Percentiles rank a stretch among this genome's conserved stretches.
Evolutionary conservation across 2,113 vertebrate genomes (phyloP).

Genomic region (Archilochus colubris): DNA sequence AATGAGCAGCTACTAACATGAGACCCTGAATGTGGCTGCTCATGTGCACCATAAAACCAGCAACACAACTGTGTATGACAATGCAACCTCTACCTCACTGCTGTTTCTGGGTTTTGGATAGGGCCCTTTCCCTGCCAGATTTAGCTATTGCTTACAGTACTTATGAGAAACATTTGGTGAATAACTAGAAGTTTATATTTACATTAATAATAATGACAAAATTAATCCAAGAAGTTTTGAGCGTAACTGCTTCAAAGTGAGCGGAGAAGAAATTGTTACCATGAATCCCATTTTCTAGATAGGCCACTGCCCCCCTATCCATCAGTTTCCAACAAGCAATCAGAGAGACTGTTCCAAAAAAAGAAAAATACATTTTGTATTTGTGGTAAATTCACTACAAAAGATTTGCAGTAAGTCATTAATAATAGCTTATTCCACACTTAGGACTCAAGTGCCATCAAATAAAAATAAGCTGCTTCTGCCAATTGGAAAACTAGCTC

Average conservation of each 20-base stretch:
- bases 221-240: not conserved
- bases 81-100: not conserved
- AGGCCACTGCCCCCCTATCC: not conserved
- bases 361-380: not conserved
- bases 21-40: not conserved
- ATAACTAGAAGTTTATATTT: not conserved
- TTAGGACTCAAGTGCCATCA: constrained; percentile 14
- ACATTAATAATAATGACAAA: not conserved
- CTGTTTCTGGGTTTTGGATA: not conserved
- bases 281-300: not conserved
- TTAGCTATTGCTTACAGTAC: not conserved
- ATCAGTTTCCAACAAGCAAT: not conserved
- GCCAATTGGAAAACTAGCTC: constrained; percentile 32
- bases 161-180: not conserved
- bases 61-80: not conserved
- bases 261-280: not conserved
- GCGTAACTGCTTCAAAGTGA: not conserved
- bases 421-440: constrained; percentile 9
- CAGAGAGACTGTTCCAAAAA: not conserved
- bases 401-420: constrained; percentile 44
- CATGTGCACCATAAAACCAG: not conserved
- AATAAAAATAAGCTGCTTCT: constrained; percentile 32
- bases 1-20: not conserved
- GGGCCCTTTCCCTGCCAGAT: not conserved
- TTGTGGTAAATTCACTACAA: not conserved